phyloP scores from a whole-genome alignment of 1,140 invertebrate species.

The Zeugodacus cucurbitae region DNA sequence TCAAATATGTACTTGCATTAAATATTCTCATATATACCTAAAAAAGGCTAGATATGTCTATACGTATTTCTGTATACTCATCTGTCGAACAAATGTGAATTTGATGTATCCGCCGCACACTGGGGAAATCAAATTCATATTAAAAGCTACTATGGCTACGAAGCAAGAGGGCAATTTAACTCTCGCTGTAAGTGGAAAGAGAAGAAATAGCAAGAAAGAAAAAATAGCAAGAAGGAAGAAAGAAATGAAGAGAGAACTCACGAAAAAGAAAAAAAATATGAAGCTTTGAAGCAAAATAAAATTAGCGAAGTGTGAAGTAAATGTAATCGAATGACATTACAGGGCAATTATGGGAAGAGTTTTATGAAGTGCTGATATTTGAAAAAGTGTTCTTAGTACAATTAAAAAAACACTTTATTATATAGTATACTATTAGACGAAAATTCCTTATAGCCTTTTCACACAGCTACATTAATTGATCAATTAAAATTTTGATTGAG shows the following conservation, averaged over 20 bases:
- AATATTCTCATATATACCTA: no score
- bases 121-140: conserved; percentile 35
- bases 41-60: no score
- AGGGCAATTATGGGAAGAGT: not conserved
- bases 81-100: conserved; percentile 37
- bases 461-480: no score
- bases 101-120: conserved; percentile 26
- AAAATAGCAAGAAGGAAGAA: not conserved
- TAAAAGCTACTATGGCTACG: not conserved
- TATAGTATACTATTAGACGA: no score
- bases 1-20: no score
- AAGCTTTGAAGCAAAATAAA: not conserved
- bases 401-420: no score
- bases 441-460: no score
- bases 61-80: not conserved
- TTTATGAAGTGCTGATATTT: not conserved
- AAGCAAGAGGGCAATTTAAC: conserved; percentile 15
- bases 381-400: no score
- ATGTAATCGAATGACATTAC: conserved; percentile 1
- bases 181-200: not conserved
- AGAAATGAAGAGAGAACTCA: not conserved
- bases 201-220: no score
- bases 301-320: not conserved
- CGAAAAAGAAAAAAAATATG: not conserved
- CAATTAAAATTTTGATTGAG: no score